Percentiles rank a stretch among this genome's conserved stretches.
Evolutionary conservation across 2,888 invertebrate species (phyloP).

Genomic region (Morpho deidamia): DNA sequence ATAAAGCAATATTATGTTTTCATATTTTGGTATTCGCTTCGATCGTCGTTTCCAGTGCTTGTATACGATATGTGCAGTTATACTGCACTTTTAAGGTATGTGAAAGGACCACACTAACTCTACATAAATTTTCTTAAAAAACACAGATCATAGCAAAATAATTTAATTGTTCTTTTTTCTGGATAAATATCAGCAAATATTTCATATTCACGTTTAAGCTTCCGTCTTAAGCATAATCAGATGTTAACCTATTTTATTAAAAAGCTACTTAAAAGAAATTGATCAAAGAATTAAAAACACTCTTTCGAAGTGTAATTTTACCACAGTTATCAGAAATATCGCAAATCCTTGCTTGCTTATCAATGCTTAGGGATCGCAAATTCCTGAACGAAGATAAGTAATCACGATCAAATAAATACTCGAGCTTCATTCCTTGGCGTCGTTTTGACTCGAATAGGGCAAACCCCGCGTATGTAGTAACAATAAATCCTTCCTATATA

Average conservation of each 20-base stretch:
- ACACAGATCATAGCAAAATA: too few species aligned
- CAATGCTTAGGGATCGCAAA: neutral
- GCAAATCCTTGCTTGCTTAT: neutral
- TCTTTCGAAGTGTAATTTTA: neutral
- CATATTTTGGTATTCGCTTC: too few species aligned
- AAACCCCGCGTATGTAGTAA: neutral
- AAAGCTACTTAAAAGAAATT: too few species aligned
- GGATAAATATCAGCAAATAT: neutral
- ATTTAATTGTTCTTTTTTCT: too few species aligned
- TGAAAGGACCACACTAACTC: too few species aligned
- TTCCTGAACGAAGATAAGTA: slow-evolving; percentile 1
- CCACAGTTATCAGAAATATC: neutral
- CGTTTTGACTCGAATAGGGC: neutral
- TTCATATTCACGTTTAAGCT: neutral
- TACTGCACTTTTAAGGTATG: too few species aligned
- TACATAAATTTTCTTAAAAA: too few species aligned
- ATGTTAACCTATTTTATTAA: too few species aligned
- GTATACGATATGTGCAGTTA: too few species aligned
- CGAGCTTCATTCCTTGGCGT: neutral
- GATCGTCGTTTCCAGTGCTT: too few species aligned
- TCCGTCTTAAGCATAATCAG: neutral
- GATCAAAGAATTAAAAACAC: too few species aligned
- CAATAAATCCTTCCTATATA: neutral
- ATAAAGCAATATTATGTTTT: too few species aligned
- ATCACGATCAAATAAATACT: neutral